phyloP scores from a whole-genome alignment of 2,888 invertebrate genomes.

The Melinaea marsaeus region DNA sequence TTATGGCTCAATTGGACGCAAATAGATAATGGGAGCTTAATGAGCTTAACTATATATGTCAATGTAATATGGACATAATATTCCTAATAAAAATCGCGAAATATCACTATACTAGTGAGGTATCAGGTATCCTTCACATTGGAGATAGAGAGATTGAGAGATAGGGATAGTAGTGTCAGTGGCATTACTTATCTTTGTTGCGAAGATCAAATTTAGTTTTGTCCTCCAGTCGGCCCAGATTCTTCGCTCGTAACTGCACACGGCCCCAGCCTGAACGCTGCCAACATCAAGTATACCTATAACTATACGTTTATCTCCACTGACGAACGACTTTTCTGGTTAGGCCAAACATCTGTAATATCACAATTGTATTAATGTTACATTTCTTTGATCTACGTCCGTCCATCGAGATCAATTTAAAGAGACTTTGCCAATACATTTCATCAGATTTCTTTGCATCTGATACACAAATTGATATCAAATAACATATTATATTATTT shows the following conservation, averaged over 20 bases:
- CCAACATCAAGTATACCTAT: slow-evolving; percentile 56
- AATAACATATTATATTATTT: too few relatives aligned
- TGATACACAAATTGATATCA: too few relatives aligned
- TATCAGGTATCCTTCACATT: slow-evolving; percentile 15
- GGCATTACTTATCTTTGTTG: slow-evolving; percentile 66
- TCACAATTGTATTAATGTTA: slow-evolving; percentile 21
- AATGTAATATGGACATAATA: not conserved
- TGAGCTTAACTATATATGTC: not conserved
- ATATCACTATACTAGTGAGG: not conserved
- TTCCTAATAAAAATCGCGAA: not conserved
- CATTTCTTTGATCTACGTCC: slow-evolving; percentile 18
- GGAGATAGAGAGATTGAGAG: slow-evolving; percentile 25
- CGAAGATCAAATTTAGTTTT: slow-evolving; percentile 74
- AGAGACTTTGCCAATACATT: not conserved
- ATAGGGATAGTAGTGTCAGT: slow-evolving; percentile 44
- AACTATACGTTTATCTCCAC: slow-evolving; percentile 57
- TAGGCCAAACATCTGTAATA: slow-evolving; percentile 47
- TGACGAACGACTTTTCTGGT: slow-evolving; percentile 60
- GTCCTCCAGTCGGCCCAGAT: slow-evolving; percentile 77
- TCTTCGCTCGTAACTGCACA: slow-evolving; percentile 69
- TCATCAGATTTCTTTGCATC: too few relatives aligned
- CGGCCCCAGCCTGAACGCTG: slow-evolving; percentile 66
- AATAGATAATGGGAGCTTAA: not conserved
- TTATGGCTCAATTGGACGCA: not conserved
- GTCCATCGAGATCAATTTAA: slow-evolving; percentile 9